A percentile compares a stretch with the other conserved stretches of the same genome.
Evolutionary conservation across 2,797 vertebrate genomes (phyloP).

Genomic region (Forpus xanthops): DNA sequence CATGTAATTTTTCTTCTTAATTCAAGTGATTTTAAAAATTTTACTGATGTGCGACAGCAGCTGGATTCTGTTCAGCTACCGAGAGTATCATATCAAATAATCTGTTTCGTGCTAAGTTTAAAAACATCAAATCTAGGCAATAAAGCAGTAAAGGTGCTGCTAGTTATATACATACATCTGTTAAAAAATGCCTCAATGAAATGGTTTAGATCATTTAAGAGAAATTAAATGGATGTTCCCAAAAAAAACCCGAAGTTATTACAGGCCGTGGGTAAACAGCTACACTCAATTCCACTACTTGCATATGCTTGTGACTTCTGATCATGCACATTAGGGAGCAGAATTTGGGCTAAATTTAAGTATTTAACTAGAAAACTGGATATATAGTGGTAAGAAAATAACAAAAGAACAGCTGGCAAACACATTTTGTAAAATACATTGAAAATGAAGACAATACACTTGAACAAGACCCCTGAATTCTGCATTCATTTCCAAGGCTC

Average conservation of each 20-base stretch:
- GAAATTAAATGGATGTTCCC: background rate
- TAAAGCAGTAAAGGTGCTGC: background rate
- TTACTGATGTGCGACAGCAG: background rate
- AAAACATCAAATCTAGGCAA: background rate
- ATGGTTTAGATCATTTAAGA: background rate
- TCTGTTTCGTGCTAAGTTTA: background rate
- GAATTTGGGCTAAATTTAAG: background rate
- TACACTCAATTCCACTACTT: background rate
- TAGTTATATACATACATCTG: background rate
- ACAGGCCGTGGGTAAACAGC: background rate
- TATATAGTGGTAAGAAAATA: background rate
- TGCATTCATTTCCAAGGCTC: background rate
- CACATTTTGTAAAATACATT: background rate
- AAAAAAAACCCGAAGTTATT: background rate
- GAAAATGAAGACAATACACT: background rate
- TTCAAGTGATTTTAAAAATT: background rate
- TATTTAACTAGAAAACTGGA: background rate
- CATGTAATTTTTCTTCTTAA: background rate
- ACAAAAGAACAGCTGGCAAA: conserved; percentile 22
- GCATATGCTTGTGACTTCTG: background rate
- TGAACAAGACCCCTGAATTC: background rate
- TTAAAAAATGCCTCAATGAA: background rate
- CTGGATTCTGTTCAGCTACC: background rate
- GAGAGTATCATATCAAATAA: background rate
- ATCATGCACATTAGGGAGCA: background rate